These are phyloP conservation scores for Drosophila kohkoa DNA, from an alignment of 1,140 invertebrate genomes.

Conservation along the genomic window DNA sequence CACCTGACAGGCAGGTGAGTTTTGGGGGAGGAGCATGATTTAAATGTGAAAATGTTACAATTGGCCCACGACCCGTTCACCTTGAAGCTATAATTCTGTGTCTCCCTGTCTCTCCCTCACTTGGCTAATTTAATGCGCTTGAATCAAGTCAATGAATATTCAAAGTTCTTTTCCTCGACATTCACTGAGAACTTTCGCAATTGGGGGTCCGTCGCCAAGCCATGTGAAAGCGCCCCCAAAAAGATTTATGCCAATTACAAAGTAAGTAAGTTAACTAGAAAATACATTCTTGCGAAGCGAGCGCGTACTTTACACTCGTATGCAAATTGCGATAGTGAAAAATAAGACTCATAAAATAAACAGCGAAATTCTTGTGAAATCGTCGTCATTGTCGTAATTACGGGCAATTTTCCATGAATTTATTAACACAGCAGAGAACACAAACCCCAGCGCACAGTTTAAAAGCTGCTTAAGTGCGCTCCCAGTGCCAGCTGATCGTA, in stretches of 20 bases:
- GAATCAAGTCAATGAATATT: conserved; percentile 76
- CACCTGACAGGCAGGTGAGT: conserved; percentile 44
- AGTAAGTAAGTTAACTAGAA: conserved; percentile 10
- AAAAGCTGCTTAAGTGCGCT: conserved; percentile 60
- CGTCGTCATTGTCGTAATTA: conserved; percentile 75
- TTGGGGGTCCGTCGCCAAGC: conserved; percentile 52
- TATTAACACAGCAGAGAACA: conserved; percentile 50
- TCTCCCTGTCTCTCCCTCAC: too few relatives aligned
- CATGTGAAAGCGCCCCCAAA: conserved; percentile 24
- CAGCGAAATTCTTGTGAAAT: conserved; percentile 73
- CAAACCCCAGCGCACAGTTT: conserved; percentile 50
- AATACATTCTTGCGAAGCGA: background rate
- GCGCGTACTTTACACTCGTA: conserved; percentile 19
- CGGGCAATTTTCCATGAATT: conserved; percentile 80
- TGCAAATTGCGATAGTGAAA: conserved; percentile 51
- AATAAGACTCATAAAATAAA: conserved; percentile 23
- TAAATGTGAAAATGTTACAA: conserved; percentile 54
- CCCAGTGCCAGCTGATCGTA: conserved; percentile 24
- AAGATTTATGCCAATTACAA: conserved; percentile 53
- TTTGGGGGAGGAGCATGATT: conserved; percentile 37
- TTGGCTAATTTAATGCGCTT: conserved; percentile 69
- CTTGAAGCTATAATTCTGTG: conserved; percentile 66
- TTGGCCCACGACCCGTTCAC: conserved; percentile 60
- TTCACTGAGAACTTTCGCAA: conserved; percentile 54
- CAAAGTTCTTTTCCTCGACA: conserved; percentile 39